A percentile compares a stretch with the other conserved stretches of the same genome.
Conservation (phyloP, 1,140 invertebrate genomes). For the Artemia franciscana region DNA sequence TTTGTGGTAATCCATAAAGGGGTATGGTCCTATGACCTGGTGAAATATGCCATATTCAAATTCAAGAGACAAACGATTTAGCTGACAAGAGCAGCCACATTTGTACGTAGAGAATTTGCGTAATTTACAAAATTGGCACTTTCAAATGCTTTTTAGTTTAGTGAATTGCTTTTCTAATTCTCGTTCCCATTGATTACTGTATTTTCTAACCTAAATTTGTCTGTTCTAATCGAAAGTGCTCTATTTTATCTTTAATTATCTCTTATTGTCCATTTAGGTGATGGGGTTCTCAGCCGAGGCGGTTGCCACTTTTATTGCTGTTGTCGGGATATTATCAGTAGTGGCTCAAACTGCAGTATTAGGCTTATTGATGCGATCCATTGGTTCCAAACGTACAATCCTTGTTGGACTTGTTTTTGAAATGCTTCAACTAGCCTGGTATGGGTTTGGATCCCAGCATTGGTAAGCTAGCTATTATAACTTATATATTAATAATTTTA, state of each 20-base stretch:
- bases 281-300: slow-evolving; percentile 86
- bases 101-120: no score
- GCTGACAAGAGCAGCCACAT: no score
- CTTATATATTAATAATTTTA: no score
- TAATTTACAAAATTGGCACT: no score
- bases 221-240: not conserved
- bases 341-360: slow-evolving; percentile 49
- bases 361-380: slow-evolving; percentile 54
- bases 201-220: slow-evolving; percentile 3
- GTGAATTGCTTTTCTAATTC: not conserved
- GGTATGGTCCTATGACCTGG: no score
- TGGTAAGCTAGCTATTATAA: slow-evolving; percentile 33
- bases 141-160: no score
- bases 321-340: slow-evolving; percentile 87
- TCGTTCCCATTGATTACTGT: not conserved
- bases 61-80: no score
- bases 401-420: slow-evolving; percentile 89
- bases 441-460: slow-evolving; percentile 65
- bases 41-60: no score
- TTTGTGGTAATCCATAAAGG: no score
- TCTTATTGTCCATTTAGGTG: slow-evolving; percentile 28
- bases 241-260: no score
- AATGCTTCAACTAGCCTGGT: slow-evolving; percentile 89
- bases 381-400: slow-evolving; percentile 90
- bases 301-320: slow-evolving; percentile 92